Evolutionary conservation across 2,113 vertebrate genomes (phyloP), one percentile per base, ranked within the genome.

Genomic region (Bujurquina vittata): DNA sequence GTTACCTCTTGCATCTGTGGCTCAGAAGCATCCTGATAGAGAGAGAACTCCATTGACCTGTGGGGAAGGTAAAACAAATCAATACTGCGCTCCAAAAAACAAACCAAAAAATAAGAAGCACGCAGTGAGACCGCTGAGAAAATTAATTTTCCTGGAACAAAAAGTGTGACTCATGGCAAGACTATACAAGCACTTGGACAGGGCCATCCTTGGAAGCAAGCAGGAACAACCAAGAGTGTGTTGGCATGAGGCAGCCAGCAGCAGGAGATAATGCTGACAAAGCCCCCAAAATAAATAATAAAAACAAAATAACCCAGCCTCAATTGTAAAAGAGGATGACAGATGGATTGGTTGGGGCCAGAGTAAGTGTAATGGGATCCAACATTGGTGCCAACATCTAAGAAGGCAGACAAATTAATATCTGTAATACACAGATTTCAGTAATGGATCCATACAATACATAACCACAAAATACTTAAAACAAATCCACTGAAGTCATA

Each of bases 21-120:
- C 54, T 93, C 94, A 79, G 95, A 87, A 69, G 94, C 94, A 85
- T 96, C 95, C 93, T 96, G 94, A 74, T 96, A 97, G 79, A 97
- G 96, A 60, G 97, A 96, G 75, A 97, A 95, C 94, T 96, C 96
- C 94, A 96, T 96, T 78, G 96, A 96, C 94, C 96, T 97, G 95
- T 33, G 58, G 69, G 33, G 59, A 23, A 80, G 52, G 65, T 18
- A 75, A 78, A 17, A 65, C 56, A 62, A 77, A 79, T 90, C 81
- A 92, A 81, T 78, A 84, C n/a, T 61, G 65, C 40, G 4, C 8
- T 58, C 5, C 31, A 15, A 18, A 17, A 56, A 7, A 55, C 2
- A 29, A 29, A 29, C 40, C 40, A 12, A 10, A 63, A 31, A 18
- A 31, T 57, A 35, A 4, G 20, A 58, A 12, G 49, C 49, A 55